Conservation (phyloP, 1,140 invertebrate species). For the Dreissena rostriformis region DNA sequence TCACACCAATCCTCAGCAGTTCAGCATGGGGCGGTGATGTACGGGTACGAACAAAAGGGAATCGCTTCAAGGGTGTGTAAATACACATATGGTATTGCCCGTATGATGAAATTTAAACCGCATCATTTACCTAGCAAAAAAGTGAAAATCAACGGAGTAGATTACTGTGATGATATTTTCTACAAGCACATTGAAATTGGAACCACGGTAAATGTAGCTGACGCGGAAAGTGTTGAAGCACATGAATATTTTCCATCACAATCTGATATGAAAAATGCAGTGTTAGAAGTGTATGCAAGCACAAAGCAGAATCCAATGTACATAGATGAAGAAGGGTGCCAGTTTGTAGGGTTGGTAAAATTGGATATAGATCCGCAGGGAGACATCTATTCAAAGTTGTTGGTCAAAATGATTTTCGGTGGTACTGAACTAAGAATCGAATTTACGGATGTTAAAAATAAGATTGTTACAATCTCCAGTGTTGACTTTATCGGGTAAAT, state of each 20-base stretch:
- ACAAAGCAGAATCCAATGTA: slow-evolving; percentile 37
- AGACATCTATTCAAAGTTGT: background rate
- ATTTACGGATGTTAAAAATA: slow-evolving; percentile 32
- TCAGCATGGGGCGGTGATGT: slow-evolving; percentile 59
- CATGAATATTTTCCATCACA: slow-evolving; percentile 57
- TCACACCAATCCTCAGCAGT: slow-evolving; percentile 49
- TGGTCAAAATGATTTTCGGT: slow-evolving; percentile 45
- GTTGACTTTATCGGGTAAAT: slow-evolving; percentile 38
- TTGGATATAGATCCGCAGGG: slow-evolving; percentile 27
- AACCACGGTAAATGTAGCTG: slow-evolving; percentile 37
- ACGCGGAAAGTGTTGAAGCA: slow-evolving; percentile 22
- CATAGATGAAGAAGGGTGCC: slow-evolving; percentile 39
- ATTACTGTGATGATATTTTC: slow-evolving; percentile 61
- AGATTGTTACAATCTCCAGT: background rate
- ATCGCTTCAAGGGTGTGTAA: slow-evolving; percentile 52
- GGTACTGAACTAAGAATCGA: slow-evolving; percentile 57
- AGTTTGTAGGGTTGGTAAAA: slow-evolving; percentile 34
- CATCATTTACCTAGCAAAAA: slow-evolving; percentile 36
- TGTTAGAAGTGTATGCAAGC: slow-evolving; percentile 58
- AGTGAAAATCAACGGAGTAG: slow-evolving; percentile 12
- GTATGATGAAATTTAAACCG: slow-evolving; percentile 35
- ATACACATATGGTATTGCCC: slow-evolving; percentile 61
- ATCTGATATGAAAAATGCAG: slow-evolving; percentile 23
- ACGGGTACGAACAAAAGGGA: slow-evolving; percentile 52
- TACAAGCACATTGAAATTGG: slow-evolving; percentile 60